phyloP scores from a whole-genome alignment of 1,140 invertebrate species.

The Dufourea novaeangliae region DNA sequence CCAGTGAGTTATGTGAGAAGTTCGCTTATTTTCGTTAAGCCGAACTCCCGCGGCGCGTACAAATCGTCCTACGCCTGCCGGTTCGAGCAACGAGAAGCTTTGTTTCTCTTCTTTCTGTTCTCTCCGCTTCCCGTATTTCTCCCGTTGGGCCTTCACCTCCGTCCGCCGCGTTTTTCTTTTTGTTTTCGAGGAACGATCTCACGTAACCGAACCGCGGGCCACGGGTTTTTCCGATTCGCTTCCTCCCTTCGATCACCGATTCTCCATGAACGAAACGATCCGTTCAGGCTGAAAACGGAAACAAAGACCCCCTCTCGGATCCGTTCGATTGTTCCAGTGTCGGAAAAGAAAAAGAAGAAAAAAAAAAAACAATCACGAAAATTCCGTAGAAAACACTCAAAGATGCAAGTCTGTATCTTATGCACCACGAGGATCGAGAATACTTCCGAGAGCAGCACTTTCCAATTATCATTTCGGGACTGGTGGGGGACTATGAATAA shows the following conservation, averaged over 20 bases:
- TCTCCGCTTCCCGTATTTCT: constrained; percentile 52
- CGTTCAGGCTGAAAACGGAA: neutral
- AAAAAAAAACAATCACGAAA: too few relatives aligned
- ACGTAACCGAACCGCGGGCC: too few relatives aligned
- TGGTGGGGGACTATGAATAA: too few relatives aligned
- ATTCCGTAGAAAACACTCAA: too few relatives aligned
- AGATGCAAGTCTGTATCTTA: too few relatives aligned
- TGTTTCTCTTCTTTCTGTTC: constrained; percentile 69
- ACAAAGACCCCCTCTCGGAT: too few relatives aligned
- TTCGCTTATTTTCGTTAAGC: constrained; percentile 79
- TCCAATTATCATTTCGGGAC: too few relatives aligned
- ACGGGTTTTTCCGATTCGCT: constrained; percentile 12
- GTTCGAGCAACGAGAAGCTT: constrained; percentile 55
- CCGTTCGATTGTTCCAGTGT: too few relatives aligned
- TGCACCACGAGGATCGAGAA: too few relatives aligned
- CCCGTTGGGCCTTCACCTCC: constrained; percentile 25
- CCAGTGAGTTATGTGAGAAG: constrained; percentile 81
- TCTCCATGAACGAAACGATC: neutral
- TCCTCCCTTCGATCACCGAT: too few relatives aligned
- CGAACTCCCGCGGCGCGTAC: constrained; percentile 79
- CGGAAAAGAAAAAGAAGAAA: too few relatives aligned
- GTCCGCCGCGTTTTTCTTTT: neutral
- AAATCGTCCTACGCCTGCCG: constrained; percentile 76
- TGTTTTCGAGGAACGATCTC: neutral
- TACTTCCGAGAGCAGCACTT: too few relatives aligned